These are phyloP conservation scores for Corella eumyota DNA, from an alignment of 23 tunicate species.

Conservation along the genomic window DNA sequence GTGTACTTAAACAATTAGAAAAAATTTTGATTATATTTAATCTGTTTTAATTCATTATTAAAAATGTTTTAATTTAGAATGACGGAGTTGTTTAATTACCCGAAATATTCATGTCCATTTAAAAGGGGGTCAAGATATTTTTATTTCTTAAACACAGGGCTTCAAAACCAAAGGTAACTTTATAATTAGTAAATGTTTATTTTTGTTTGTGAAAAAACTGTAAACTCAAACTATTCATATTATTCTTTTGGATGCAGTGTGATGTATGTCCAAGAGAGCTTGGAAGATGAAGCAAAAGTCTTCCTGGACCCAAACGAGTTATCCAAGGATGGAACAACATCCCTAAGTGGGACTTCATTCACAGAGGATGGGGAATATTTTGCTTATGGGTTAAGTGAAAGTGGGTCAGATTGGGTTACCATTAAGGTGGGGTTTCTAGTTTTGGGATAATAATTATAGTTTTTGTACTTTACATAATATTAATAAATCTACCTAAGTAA, in stretches of 20 bases:
- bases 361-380: constrained; percentile 61
- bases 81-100: constrained; percentile 77
- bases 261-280: constrained; percentile 47
- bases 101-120: constrained; percentile 74
- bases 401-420: constrained; percentile 97
- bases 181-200: neutral
- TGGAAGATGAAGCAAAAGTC: constrained; percentile 36
- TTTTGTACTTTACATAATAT: neutral
- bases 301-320: constrained; percentile 91
- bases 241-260: constrained; percentile 34
- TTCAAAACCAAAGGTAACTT: constrained; percentile 92
- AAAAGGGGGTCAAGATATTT: constrained; percentile 66
- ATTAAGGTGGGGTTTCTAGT: constrained; percentile 41
- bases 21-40: neutral
- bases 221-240: too few species aligned
- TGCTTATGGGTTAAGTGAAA: constrained; percentile 80
- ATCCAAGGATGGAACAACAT: constrained; percentile 90
- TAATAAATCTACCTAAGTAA: neutral
- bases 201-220: too few species aligned
- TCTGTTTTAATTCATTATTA: neutral
- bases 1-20: too few species aligned
- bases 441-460: neutral
- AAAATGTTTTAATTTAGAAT: constrained; percentile 17
- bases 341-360: constrained; percentile 56
- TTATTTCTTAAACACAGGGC: constrained; percentile 81